Evolutionary conservation across 2,797 vertebrate species (phyloP), one percentile per base, ranked within the genome.

Genomic region (Borostomias antarcticus): DNA sequence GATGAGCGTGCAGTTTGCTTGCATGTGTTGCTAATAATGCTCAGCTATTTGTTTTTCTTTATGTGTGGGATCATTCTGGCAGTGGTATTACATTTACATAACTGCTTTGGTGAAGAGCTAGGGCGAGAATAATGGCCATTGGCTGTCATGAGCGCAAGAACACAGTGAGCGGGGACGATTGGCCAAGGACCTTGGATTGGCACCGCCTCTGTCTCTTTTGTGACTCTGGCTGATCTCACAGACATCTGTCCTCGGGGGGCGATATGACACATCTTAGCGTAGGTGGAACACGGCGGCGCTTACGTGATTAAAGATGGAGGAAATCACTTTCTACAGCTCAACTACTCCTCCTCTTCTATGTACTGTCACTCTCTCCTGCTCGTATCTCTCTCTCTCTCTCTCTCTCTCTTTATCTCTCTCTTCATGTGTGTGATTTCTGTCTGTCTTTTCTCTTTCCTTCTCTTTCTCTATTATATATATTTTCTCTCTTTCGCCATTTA

Each of bases 251-350:
- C 29, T 40, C 29, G 10, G 57, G 62, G 30, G 50, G 59, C 9
- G 48, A 69, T 40, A 56, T 75, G 78, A 76, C 60, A 70, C 65
- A 65, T 75, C 21, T 25, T 21, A 53, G 35, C 11, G 62, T 68
- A 68, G 67, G 69, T 57, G 64, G 58, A 68, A 70, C 29, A 51
- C 54, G 56, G 58, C 56, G 32, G 52, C 21, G 52, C 60, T 69
- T 58, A 52, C 40, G 23, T 45, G 66, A 73, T 63, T 63, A 67
- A 35, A 66, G 37, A 53, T 25, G 40, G 40, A 17, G 3, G 13
- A 66, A 57, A 62, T 74, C 68, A 45, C 58, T 59, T 57, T 54
- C 51, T 53, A 45, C 15, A 19, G 15, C 33, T 26, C 43, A 29
- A 35, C 26, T 19, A 25, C 40, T 30, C 33, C 57, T 65, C 58